Conservation (phyloP, 2,113 vertebrate species). For the Promerops cafer region DNA sequence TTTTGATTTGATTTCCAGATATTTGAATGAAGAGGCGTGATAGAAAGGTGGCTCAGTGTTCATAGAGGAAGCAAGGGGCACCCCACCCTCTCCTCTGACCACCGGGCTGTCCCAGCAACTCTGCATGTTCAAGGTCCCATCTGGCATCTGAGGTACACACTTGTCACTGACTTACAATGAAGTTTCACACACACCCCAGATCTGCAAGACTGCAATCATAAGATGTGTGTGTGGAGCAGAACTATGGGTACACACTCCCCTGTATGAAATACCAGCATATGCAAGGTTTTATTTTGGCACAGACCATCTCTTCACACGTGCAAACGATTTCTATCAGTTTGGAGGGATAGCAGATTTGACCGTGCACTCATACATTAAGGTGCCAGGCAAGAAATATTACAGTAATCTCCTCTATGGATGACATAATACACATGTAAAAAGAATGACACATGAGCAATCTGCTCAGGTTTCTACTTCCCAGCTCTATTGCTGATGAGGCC, state of each 20-base stretch:
- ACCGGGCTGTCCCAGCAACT: neutral
- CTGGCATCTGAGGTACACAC: neutral
- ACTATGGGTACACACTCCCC: neutral
- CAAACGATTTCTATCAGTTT: neutral
- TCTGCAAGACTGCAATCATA: neutral
- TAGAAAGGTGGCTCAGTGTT: neutral
- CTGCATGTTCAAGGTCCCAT: neutral
- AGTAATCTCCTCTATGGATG: neutral
- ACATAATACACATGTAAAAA: neutral
- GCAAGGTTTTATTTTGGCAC: neutral
- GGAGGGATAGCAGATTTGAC: neutral
- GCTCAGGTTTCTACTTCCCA: neutral
- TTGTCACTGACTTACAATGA: neutral
- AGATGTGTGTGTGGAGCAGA: neutral
- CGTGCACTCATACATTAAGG: neutral
- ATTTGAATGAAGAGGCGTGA: neutral
- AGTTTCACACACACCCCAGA: neutral
- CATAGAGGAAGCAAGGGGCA: neutral
- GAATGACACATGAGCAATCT: neutral
- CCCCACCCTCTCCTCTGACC: neutral
- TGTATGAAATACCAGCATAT: neutral
- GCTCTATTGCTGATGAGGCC: neutral
- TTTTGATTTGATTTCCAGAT: neutral
- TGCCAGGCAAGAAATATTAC: conserved; percentile 1
- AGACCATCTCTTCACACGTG: neutral